Evolutionary conservation across 2,113 vertebrate species (phyloP).

Genomic region (Eurypyga helias): DNA sequence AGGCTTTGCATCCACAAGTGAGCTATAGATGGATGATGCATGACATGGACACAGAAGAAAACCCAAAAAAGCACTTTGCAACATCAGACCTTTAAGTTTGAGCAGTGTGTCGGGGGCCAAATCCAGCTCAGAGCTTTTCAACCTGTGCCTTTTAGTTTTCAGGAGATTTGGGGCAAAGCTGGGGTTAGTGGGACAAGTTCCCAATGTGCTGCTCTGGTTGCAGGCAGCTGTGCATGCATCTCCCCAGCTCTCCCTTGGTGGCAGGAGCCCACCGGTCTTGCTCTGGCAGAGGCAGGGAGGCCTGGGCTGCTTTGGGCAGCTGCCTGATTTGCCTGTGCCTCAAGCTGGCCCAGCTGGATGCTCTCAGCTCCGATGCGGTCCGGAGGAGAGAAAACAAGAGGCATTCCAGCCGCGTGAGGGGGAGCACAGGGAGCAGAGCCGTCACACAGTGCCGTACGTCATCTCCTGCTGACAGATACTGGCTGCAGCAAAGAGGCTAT

Average conservation of each 20-base stretch:
- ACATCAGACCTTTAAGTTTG: not conserved
- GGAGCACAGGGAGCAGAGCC: not conserved
- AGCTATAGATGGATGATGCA: not conserved
- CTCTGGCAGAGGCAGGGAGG: not conserved
- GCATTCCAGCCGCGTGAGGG: not conserved
- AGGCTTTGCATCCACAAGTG: not conserved
- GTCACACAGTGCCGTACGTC: not conserved
- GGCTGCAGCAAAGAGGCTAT: not conserved
- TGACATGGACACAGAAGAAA: rapidly evolving
- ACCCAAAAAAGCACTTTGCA: not conserved
- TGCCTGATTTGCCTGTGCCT: not conserved
- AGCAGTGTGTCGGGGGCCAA: not conserved
- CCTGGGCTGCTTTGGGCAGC: not conserved
- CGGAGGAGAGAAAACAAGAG: constrained; percentile 20
- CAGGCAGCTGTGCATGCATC: not conserved
- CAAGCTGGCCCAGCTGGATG: not conserved
- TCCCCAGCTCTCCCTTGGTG: not conserved
- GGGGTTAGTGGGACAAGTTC: not conserved
- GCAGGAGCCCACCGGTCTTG: not conserved
- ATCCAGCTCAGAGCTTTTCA: not conserved
- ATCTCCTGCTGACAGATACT: not conserved
- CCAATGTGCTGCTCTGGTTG: not conserved
- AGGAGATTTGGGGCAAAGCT: not conserved
- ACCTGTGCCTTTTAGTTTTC: rapidly evolving
- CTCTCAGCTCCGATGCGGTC: not conserved